phyloP scores from a whole-genome alignment of 2,113 vertebrate genomes.

The Scolopax mira region DNA sequence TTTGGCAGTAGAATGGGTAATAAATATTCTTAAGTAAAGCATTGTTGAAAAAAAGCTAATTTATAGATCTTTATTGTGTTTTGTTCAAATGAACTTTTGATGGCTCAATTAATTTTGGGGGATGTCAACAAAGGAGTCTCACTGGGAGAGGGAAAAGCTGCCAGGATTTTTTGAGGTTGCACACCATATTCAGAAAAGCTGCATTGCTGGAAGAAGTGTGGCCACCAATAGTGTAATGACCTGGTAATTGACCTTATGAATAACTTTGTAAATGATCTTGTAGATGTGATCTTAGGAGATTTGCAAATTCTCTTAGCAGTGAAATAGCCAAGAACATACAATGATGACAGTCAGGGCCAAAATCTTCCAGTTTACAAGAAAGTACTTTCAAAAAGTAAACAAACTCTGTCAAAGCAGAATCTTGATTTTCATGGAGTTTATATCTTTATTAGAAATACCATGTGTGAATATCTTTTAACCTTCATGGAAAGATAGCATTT shows the following conservation, averaged over 20 bases:
- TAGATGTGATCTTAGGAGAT: not conserved
- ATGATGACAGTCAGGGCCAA: not conserved
- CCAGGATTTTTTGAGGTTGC: not conserved
- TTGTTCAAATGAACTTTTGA: not conserved
- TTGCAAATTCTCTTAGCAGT: not conserved
- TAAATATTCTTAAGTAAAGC: not conserved
- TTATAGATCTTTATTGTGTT: not conserved
- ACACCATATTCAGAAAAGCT: not conserved
- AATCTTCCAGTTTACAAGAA: constrained; percentile 5
- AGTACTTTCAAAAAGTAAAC: not conserved
- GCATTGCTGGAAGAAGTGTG: not conserved
- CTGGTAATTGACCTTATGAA: not conserved
- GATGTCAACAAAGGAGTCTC: not conserved
- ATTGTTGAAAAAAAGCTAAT: not conserved
- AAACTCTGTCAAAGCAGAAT: not conserved
- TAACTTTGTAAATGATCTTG: not conserved
- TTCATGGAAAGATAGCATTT: not conserved
- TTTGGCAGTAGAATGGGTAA: not conserved
- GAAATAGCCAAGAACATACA: not conserved
- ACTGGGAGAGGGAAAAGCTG: not conserved
- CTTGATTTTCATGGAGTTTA: not conserved
- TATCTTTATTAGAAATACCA: not conserved
- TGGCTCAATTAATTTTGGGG: not conserved
- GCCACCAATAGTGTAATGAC: not conserved
- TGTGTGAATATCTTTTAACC: not conserved